These are phyloP conservation scores for Drosophila prolongata DNA, from an alignment of 2,888 invertebrate species.

Conservation along the genomic window DNA sequence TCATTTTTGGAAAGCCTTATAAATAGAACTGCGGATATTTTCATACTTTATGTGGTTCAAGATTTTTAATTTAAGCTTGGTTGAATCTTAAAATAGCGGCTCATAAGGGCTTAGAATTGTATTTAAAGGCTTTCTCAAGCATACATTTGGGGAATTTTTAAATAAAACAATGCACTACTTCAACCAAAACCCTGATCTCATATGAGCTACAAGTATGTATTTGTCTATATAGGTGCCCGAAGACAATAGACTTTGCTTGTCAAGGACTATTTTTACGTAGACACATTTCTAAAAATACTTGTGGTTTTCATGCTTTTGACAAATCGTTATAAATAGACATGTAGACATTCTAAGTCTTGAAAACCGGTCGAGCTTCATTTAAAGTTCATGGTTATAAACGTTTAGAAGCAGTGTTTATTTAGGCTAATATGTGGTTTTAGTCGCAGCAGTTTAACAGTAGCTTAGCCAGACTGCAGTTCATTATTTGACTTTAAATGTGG, in stretches of 20 bases:
- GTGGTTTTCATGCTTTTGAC: constrained; percentile 15
- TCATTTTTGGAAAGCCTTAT: constrained; percentile 10
- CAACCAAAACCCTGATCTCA: constrained; percentile 13
- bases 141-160: not conserved
- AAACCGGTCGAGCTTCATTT: constrained; percentile 3
- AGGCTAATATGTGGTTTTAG: not conserved
- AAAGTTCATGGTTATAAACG: constrained; percentile 15
- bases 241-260: constrained; percentile 15
- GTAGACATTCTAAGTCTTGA: constrained; percentile 15
- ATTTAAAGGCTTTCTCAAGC: no score
- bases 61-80: constrained; percentile 1
- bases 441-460: not conserved
- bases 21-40: constrained; percentile 12
- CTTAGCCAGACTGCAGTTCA: not conserved
- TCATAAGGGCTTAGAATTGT: no score
- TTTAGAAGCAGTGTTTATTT: not conserved
- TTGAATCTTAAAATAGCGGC: not conserved
- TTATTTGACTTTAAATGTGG: not conserved
- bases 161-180: constrained; percentile 6
- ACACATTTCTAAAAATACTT: constrained; percentile 28
- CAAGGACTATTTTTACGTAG: constrained; percentile 17
- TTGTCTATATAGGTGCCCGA: not conserved
- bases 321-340: constrained; percentile 21
- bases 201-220: not conserved
- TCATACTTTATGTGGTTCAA: no score